Evolutionary conservation across 2,113 vertebrate genomes (phyloP).

Genomic region (Seriola rivoliana): DNA sequence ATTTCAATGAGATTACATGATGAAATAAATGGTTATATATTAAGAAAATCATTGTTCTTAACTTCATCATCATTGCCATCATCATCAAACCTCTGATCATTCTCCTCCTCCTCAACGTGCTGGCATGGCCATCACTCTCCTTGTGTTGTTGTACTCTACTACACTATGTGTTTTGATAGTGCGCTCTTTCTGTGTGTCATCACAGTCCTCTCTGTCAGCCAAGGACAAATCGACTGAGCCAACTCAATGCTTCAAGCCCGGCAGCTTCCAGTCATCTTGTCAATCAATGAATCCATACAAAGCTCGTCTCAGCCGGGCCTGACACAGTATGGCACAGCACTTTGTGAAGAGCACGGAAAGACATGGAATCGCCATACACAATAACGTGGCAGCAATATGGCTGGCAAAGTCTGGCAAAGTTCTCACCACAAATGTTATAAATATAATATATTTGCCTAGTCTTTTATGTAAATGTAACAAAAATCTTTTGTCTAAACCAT

Average conservation of each 20-base stretch:
- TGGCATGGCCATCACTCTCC: conserved; percentile 33
- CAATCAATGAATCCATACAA: conserved; percentile 81
- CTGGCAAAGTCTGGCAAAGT: conserved; percentile 30
- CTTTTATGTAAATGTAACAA: background rate
- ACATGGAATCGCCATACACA: conserved; percentile 31
- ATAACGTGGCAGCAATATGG: conserved; percentile 21
- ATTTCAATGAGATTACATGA: background rate
- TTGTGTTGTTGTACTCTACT: conserved; percentile 49
- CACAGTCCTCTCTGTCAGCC: conserved; percentile 70
- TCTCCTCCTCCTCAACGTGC: conserved; percentile 19
- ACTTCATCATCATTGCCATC: conserved; percentile 6
- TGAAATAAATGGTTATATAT: background rate
- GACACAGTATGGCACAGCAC: conserved; percentile 72
- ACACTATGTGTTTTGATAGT: conserved; percentile 73
- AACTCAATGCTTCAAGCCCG: conserved; percentile 73
- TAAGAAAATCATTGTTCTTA: background rate
- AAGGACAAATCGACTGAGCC: conserved; percentile 78
- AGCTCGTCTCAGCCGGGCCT: conserved; percentile 43
- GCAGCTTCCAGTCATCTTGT: conserved; percentile 78
- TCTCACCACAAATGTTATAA: background rate
- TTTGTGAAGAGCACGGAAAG: conserved; percentile 68
- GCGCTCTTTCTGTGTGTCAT: conserved; percentile 71
- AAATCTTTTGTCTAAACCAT: background rate
- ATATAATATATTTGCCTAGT: too few relatives aligned
- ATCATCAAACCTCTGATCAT: conserved; percentile 20